Conservation (phyloP, 2,888 invertebrate species). For the Sphaeridia pumilis region DNA sequence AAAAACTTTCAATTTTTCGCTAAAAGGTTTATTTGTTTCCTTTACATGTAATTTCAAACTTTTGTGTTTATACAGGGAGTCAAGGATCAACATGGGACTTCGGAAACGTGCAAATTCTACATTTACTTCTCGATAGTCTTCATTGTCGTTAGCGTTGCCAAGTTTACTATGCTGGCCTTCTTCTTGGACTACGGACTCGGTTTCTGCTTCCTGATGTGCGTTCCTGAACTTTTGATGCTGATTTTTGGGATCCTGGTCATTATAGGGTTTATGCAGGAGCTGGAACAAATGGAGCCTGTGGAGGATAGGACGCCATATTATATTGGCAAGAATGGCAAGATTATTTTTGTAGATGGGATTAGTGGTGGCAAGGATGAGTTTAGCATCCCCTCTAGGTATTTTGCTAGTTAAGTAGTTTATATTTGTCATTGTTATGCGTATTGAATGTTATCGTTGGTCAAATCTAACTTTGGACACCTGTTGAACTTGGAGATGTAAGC, state of each 20-base stretch:
- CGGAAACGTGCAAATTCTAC: slow-evolving; percentile 7
- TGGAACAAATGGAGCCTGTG: slow-evolving; percentile 3
- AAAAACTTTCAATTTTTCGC: too few species aligned
- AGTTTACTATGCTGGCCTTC: slow-evolving; percentile 7
- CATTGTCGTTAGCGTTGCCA: background rate
- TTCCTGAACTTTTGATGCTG: slow-evolving; percentile 6
- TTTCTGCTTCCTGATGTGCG: slow-evolving; percentile 5
- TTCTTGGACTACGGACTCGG: slow-evolving; percentile 2
- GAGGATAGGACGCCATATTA: slow-evolving; percentile 3
- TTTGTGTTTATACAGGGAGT: slow-evolving; percentile 7
- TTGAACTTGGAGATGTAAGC: too few species aligned
- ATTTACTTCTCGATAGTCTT: slow-evolving; percentile 5
- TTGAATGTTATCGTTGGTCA: too few species aligned
- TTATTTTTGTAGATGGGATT: slow-evolving; percentile 13
- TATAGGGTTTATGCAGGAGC: background rate
- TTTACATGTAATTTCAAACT: background rate
- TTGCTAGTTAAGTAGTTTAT: too few species aligned
- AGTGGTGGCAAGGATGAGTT: too few species aligned
- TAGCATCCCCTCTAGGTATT: too few species aligned
- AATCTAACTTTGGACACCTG: too few species aligned
- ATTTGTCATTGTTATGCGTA: too few species aligned
- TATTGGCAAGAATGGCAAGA: slow-evolving; percentile 13
- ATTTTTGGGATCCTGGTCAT: slow-evolving; percentile 1
- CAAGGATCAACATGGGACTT: slow-evolving; percentile 2
- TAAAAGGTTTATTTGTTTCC: background rate